These are phyloP conservation scores for Callinectes sapidus DNA, from an alignment of 2,888 invertebrate genomes.

Conservation along the genomic window DNA sequence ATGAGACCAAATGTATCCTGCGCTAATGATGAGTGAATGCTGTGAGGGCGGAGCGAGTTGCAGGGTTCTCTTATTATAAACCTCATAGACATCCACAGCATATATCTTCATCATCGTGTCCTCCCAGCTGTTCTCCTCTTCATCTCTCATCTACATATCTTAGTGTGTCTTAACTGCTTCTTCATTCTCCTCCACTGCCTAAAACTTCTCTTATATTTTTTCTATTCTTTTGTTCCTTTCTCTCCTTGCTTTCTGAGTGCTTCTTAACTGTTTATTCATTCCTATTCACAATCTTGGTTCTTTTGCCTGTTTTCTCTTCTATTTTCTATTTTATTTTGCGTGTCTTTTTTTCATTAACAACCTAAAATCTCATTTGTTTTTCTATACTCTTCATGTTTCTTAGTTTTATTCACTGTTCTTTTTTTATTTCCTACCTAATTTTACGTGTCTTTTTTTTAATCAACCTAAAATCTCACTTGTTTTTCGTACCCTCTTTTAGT, in stretches of 20 bases:
- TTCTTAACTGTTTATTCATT: neutral
- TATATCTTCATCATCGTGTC: neutral
- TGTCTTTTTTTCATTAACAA: neutral
- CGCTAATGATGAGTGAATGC: neutral
- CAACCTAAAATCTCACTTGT: no score
- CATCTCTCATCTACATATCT: neutral
- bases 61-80: no score
- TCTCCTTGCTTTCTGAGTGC: neutral
- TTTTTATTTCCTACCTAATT: no score
- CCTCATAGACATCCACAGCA: neutral
- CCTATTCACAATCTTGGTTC: neutral
- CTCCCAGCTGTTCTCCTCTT: neutral
- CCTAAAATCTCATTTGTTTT: neutral
- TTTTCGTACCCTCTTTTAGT: no score
- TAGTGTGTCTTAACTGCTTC: no score
- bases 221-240: neutral
- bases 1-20: neutral
- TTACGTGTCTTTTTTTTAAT: no score
- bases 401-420: neutral
- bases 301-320: no score
- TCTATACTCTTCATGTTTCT: neutral
- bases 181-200: no score
- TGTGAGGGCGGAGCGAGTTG: neutral
- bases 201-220: neutral
- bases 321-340: neutral